A percentile compares a stretch with the other conserved stretches of the same genome.
Evolutionary conservation across 2,797 vertebrate genomes (phyloP).

Genomic region (Morelia viridis): DNA sequence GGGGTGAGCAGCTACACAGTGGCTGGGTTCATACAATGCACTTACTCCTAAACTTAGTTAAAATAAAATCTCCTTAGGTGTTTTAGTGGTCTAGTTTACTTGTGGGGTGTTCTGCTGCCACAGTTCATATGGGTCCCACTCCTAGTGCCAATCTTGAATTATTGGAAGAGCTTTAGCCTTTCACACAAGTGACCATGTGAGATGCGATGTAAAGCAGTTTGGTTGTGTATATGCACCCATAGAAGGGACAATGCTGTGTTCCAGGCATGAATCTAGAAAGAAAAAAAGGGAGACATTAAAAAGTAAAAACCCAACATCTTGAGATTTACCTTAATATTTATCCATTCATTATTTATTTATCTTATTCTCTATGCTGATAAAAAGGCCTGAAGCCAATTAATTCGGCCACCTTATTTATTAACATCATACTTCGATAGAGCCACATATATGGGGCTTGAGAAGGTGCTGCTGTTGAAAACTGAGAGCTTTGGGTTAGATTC

Average conservation of each 20-base stretch:
- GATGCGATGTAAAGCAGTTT: neutral
- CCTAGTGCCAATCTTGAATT: neutral
- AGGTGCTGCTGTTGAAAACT: neutral
- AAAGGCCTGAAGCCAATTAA: neutral
- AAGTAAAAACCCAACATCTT: neutral
- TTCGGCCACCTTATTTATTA: neutral
- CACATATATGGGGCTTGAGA: neutral
- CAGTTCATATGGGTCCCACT: neutral
- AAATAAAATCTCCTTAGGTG: neutral
- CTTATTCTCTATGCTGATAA: neutral
- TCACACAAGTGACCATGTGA: neutral
- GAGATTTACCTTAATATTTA: neutral
- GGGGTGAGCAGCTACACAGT: neutral
- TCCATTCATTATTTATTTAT: neutral
- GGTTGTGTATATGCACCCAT: neutral
- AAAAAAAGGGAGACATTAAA: neutral
- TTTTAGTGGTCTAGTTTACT: neutral
- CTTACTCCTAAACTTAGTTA: neutral
- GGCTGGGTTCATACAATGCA: neutral
- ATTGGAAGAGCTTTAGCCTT: neutral
- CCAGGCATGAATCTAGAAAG: neutral
- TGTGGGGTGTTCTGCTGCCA: neutral
- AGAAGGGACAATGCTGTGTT: neutral
- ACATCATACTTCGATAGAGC: neutral
- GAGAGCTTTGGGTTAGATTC: neutral